phyloP scores from a whole-genome alignment of 1,140 invertebrate genomes.

The Tachypleus tridentatus region DNA sequence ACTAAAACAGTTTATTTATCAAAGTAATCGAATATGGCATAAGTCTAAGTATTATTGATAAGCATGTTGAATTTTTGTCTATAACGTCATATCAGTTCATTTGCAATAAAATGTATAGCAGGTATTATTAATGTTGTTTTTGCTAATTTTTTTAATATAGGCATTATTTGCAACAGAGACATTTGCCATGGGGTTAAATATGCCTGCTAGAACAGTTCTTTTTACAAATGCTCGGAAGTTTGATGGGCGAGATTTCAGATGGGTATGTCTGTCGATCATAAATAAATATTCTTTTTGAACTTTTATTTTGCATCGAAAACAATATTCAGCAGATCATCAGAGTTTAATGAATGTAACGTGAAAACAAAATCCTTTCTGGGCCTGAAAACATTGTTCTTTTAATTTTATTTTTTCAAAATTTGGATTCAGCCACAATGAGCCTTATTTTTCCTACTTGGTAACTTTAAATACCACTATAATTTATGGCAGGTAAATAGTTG shows the following conservation, averaged over 20 bases:
- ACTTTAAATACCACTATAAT: no score
- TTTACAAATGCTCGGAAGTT: conserved; percentile 93
- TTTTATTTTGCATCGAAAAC: conserved; percentile 6
- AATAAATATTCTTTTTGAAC: conserved; percentile 1
- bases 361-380: no score
- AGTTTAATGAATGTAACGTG: no score
- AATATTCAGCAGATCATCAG: no score
- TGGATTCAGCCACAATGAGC: no score
- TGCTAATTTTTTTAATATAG: conserved; percentile 28
- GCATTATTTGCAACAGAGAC: conserved; percentile 98
- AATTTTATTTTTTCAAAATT: no score
- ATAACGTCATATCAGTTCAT: neutral
- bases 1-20: no score
- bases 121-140: conserved; percentile 3
- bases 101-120: neutral
- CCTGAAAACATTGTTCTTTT: no score
- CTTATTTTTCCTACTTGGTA: no score
- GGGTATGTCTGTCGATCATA: conserved; percentile 41
- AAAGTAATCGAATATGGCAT: no score
- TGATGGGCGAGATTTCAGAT: conserved; percentile 93
- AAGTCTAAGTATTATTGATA: no score
- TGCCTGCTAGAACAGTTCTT: conserved; percentile 97
- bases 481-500: no score
- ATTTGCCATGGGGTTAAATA: conserved; percentile 99
- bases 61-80: neutral